Evolutionary conservation across 1,140 invertebrate genomes (phyloP).

Genomic region (Arctopsyche grandis): DNA sequence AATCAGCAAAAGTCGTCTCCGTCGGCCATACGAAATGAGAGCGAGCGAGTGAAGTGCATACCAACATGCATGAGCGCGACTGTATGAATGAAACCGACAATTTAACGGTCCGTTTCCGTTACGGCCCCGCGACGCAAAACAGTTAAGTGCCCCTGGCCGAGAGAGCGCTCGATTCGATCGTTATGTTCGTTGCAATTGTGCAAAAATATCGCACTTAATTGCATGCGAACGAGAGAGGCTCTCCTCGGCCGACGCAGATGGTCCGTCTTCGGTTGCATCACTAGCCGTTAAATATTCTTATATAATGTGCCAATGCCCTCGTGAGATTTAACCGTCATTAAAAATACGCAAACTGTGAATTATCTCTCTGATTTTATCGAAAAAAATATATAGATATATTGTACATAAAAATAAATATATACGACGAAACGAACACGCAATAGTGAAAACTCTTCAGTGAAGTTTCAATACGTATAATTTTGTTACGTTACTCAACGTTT

Average conservation of each 20-base stretch:
- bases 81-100: neutral
- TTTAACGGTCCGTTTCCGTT: constrained; percentile 28
- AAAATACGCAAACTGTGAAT: constrained; percentile 24
- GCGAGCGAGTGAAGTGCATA: neutral
- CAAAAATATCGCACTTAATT: constrained; percentile 15
- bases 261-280: constrained; percentile 29
- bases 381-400: no score
- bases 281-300: constrained; percentile 17
- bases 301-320: constrained; percentile 42
- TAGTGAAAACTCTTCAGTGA: no score
- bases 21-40: neutral
- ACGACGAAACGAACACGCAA: no score
- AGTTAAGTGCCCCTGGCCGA: constrained; percentile 10
- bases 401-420: no score
- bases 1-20: neutral
- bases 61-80: neutral
- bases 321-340: constrained; percentile 29
- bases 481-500: no score
- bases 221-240: neutral
- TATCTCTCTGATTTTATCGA: constrained; percentile 14
- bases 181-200: constrained; percentile 17
- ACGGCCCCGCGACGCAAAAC: neutral
- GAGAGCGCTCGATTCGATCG: neutral
- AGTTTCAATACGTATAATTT: no score
- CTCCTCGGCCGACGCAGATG: constrained; percentile 25